Evolutionary conservation across 2,888 invertebrate species (phyloP).

Genomic region (Erynnis tages): DNA sequence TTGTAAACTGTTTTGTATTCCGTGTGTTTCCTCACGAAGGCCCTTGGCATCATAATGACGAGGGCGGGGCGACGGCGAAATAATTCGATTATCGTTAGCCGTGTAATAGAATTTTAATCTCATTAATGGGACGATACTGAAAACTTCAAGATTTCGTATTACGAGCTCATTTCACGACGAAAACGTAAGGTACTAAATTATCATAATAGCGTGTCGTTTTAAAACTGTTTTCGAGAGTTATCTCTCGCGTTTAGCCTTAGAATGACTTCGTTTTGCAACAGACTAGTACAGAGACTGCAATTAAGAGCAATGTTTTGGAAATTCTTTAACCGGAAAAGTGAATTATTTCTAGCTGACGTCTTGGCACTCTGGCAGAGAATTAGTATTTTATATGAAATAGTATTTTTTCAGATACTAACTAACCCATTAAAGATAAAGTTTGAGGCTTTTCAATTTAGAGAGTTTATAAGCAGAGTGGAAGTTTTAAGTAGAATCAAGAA

Average conservation of each 20-base stretch:
- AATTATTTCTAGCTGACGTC: too few relatives aligned
- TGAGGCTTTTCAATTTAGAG: too few relatives aligned
- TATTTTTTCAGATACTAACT: too few relatives aligned
- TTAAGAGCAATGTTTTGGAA: too few relatives aligned
- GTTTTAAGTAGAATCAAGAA: background rate
- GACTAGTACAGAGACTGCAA: too few relatives aligned
- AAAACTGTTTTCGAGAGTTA: background rate
- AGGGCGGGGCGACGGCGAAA: conserved; percentile 37
- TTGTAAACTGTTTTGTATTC: background rate
- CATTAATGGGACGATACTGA: conserved; percentile 45
- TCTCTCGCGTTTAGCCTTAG: background rate
- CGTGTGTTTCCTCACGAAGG: too few relatives aligned
- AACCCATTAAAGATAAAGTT: too few relatives aligned
- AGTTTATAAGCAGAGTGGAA: too few relatives aligned
- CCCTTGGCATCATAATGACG: conserved; percentile 20
- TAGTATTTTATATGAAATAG: too few relatives aligned
- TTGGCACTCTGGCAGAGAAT: too few relatives aligned
- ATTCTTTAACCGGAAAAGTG: too few relatives aligned
- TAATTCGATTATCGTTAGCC: conserved; percentile 45
- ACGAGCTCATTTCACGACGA: background rate
- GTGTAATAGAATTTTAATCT: conserved; percentile 54
- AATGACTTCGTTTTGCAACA: background rate
- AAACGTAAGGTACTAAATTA: background rate
- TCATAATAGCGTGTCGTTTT: conserved; percentile 1
- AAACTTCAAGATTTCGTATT: conserved; percentile 40